Evolutionary conservation across 2,888 invertebrate genomes (phyloP).

Genomic region (Dermolepida albohirtum): DNA sequence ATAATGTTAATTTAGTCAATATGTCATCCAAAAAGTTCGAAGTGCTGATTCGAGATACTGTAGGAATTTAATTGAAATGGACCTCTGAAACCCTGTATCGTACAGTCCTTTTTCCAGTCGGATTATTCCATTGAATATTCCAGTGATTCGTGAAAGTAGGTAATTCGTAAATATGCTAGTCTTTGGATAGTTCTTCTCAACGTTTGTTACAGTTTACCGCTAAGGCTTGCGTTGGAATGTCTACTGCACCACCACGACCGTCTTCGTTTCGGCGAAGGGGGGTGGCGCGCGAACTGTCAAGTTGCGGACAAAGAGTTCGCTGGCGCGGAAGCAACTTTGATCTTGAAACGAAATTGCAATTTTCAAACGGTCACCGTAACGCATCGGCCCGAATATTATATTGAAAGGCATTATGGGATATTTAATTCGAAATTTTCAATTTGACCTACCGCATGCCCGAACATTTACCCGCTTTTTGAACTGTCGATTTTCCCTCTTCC

Average conservation of each 20-base stretch:
- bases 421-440: conserved; percentile 59
- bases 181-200: conserved; percentile 7
- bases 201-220: conserved; percentile 46
- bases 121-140: conserved; percentile 5
- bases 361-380: conserved; percentile 63
- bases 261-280: conserved; percentile 30
- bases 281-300: conserved; percentile 53
- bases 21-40: conserved; percentile 4
- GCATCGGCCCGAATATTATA: conserved; percentile 61
- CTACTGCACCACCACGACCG: conserved; percentile 30
- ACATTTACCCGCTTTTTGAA: conserved; percentile 17
- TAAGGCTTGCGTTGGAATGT: conserved; percentile 36
- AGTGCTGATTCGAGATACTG: conserved; percentile 7
- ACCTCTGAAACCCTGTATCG: neutral
- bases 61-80: conserved; percentile 18
- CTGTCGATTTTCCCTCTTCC: conserved; percentile 11
- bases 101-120: neutral
- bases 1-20: neutral
- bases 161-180: too few relatives aligned
- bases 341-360: conserved; percentile 65
- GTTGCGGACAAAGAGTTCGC: conserved; percentile 61
- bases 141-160: neutral
- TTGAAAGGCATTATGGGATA: conserved; percentile 61
- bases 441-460: conserved; percentile 49
- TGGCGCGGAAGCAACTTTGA: conserved; percentile 64